A percentile compares a stretch with the other conserved stretches of the same genome.
phyloP scores from a whole-genome alignment of 2,888 invertebrate genomes.

The Polydrusus cervinus region DNA sequence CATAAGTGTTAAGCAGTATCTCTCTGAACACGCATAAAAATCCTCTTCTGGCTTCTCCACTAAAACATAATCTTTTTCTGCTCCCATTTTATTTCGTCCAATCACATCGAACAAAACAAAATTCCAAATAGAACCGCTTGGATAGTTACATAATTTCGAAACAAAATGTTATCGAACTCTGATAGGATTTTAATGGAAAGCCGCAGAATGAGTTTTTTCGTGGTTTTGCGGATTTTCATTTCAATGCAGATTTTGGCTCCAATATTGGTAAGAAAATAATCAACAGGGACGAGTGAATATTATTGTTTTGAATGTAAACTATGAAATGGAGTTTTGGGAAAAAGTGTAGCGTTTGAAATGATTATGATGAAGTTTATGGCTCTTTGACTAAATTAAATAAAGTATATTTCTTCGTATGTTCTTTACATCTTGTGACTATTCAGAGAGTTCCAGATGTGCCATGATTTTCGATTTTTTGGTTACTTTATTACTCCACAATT shows the following conservation, averaged over 20 bases:
- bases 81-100: background rate
- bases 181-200: conserved; percentile 15
- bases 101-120: conserved; percentile 3
- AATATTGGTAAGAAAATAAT: conserved; percentile 7
- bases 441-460: too few species aligned
- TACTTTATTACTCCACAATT: too few species aligned
- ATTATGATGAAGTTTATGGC: too few species aligned
- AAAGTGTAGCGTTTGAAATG: too few species aligned
- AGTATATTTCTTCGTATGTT: too few species aligned
- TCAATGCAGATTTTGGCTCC: conserved; percentile 1
- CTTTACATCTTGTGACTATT: too few species aligned
- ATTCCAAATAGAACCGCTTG: conserved; percentile 5
- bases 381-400: too few species aligned
- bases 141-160: conserved; percentile 12
- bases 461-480: too few species aligned
- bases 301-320: background rate
- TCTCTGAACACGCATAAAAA: too few species aligned
- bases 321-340: background rate
- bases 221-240: conserved; percentile 8
- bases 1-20: too few species aligned
- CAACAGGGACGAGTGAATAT: background rate
- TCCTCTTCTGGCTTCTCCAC: too few species aligned
- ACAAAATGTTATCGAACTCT: conserved; percentile 1
- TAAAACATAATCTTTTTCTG: background rate
- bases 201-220: conserved; percentile 7